Evolutionary conservation across 2,113 vertebrate genomes (phyloP).

Genomic region (Tapirus terrestris): DNA sequence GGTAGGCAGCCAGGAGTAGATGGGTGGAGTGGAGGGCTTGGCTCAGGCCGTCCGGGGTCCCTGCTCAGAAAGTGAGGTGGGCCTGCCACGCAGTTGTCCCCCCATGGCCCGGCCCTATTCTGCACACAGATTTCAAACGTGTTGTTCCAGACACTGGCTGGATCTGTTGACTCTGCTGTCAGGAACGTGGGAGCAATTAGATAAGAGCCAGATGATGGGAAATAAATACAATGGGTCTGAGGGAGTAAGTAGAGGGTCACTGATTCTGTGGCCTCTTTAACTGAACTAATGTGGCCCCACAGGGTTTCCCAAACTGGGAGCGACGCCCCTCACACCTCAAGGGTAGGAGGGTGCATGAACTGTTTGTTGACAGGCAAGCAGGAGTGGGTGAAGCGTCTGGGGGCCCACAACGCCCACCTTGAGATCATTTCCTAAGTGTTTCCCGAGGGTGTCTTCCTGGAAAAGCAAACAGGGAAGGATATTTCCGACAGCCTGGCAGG

Average conservation of each 20-base stretch:
- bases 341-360: not conserved
- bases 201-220: not conserved
- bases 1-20: not conserved
- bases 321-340: fast-evolving
- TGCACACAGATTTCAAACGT: not conserved
- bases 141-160: not conserved
- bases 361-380: not conserved
- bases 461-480: not conserved
- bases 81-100: not conserved
- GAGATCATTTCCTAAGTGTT: not conserved
- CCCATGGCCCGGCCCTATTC: not conserved
- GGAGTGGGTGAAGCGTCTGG: not conserved
- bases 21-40: no score
- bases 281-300: not conserved
- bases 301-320: not conserved
- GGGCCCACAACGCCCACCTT: not conserved
- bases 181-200: not conserved
- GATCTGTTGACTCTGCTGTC: not conserved
- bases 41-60: not conserved
- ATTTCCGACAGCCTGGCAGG: not conserved
- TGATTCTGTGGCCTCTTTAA: slow-evolving; percentile 23
- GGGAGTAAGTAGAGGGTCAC: not conserved
- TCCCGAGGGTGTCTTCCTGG: not conserved
- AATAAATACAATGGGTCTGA: not conserved
- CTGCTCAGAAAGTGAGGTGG: not conserved